Percentiles rank a stretch among this genome's conserved stretches.
Conservation (phyloP, 2,113 vertebrate genomes). For the Myanophis thanlyinensis region DNA sequence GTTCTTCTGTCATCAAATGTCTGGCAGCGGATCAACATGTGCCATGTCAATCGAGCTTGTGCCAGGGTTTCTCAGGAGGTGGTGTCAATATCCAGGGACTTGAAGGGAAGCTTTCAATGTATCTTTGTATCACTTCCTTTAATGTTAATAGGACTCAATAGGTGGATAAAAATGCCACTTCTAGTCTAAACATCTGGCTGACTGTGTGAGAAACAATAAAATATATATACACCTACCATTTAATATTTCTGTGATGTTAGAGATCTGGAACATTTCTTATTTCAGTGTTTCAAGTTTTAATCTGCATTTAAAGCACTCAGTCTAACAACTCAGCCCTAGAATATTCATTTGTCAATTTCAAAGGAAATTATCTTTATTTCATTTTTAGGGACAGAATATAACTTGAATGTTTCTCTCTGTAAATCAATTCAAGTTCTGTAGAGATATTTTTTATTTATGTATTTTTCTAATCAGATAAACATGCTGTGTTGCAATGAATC, state of each 20-base stretch:
- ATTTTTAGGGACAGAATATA: conserved; percentile 33
- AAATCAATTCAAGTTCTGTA: conserved; percentile 30
- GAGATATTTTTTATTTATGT: neutral
- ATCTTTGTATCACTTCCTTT: too few relatives aligned
- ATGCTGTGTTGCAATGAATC: conserved; percentile 7
- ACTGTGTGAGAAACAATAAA: neutral
- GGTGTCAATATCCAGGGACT: too few relatives aligned
- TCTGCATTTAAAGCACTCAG: neutral
- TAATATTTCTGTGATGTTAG: neutral
- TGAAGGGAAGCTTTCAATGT: too few relatives aligned
- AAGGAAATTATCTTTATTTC: neutral
- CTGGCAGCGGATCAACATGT: too few relatives aligned
- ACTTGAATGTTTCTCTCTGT: conserved; percentile 33
- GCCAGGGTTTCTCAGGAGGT: too few relatives aligned
- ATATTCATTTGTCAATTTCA: conserved; percentile 20
- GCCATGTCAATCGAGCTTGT: too few relatives aligned
- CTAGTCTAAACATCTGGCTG: neutral
- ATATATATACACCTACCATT: neutral
- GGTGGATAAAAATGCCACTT: neutral
- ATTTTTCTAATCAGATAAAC: conserved; percentile 15
- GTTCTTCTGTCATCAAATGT: too few relatives aligned
- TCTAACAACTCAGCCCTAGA: neutral
- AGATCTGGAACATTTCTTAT: neutral
- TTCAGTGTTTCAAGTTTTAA: neutral
- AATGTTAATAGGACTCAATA: too few relatives aligned